Conservation (phyloP, 2,113 vertebrate genomes). For the Mustela nigripes region DNA sequence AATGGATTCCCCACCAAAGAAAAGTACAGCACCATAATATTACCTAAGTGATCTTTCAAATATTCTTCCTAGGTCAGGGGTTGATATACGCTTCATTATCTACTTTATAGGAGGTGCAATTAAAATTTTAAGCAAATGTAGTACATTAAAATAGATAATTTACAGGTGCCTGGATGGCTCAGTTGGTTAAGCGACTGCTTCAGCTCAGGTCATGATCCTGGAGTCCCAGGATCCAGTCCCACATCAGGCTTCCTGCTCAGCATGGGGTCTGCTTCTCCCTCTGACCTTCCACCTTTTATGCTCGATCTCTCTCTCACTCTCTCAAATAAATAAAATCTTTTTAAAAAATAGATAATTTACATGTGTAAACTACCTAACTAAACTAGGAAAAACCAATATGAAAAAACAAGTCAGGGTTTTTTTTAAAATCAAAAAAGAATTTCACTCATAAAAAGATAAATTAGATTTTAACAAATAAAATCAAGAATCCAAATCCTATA, state of each 20-base stretch:
- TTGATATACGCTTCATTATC: not conserved
- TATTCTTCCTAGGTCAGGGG: not conserved
- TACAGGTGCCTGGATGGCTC: not conserved
- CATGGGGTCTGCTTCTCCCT: no score
- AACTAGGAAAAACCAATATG: not conserved
- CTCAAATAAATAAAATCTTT: no score
- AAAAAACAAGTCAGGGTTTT: not conserved
- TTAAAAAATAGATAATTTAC: not conserved
- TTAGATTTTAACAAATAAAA: constrained; percentile 33
- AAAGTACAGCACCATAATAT: not conserved
- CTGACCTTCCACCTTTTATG: no score
- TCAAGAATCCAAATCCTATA: not conserved
- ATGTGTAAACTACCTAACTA: not conserved
- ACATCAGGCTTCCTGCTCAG: no score
- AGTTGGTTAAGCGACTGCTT: no score
- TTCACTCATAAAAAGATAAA: constrained; percentile 17
- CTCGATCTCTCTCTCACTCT: no score
- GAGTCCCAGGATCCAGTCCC: no score
- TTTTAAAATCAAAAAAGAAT: not conserved
- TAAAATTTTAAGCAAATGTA: constrained; percentile 21
- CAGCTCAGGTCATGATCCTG: no score
- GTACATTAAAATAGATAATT: not conserved
- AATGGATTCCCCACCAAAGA: not conserved
- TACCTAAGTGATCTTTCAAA: not conserved
- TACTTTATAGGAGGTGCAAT: not conserved